phyloP scores from a whole-genome alignment of 1,140 invertebrate species.

The Drosophila lacteicornis region DNA sequence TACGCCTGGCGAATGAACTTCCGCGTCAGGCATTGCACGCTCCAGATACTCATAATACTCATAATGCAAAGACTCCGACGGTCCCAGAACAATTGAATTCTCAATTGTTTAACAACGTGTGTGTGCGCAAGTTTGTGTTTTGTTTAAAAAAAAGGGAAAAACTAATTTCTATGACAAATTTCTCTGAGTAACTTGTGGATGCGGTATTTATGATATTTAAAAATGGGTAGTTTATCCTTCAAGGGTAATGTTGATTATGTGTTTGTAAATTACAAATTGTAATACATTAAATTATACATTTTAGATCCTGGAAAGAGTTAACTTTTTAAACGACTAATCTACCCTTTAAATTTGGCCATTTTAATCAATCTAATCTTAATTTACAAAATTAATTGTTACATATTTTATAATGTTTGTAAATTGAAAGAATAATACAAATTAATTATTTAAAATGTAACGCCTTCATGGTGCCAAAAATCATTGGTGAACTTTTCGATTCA shows the following conservation, averaged over 20 bases:
- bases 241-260: neutral
- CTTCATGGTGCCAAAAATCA: neutral
- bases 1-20: slow-evolving; percentile 73
- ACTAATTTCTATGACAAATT: slow-evolving; percentile 54
- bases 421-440: too few species aligned
- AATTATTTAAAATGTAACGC: too few species aligned
- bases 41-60: slow-evolving; percentile 71
- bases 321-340: too few species aligned
- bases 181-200: slow-evolving; percentile 41
- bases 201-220: neutral
- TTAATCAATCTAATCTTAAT: too few species aligned
- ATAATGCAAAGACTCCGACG: neutral
- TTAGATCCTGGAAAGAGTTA: too few species aligned
- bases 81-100: slow-evolving; percentile 31
- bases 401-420: too few species aligned
- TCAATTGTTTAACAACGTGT: slow-evolving; percentile 56
- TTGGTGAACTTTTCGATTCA: neutral
- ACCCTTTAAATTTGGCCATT: too few species aligned
- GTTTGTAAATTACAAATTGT: too few species aligned
- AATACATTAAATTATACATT: too few species aligned
- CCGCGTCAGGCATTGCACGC: slow-evolving; percentile 58
- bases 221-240: neutral
- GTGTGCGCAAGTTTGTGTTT: slow-evolving; percentile 25
- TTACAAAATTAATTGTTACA: too few species aligned
- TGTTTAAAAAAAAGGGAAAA: slow-evolving; percentile 33